Evolutionary conservation across 2,797 vertebrate species (phyloP), one percentile per base, ranked within the genome.

Genomic region (Tarsius wallacei): DNA sequence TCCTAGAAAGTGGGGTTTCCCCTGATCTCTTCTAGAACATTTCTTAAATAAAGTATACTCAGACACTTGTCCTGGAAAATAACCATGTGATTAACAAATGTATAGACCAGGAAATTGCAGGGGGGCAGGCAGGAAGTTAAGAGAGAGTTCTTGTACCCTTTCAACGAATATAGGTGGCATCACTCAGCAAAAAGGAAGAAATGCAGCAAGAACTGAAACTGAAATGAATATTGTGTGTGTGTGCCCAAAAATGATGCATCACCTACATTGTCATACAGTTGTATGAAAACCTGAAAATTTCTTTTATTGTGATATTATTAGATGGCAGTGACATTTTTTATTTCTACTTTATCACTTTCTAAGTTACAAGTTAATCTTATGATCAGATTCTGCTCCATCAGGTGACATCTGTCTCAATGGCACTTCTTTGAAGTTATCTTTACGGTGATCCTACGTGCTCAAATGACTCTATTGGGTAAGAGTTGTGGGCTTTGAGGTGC

Each of bases 131-230:
- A 88, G 57, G 84, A 95, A 78, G 19, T 53, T 80, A 16, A 84
- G 8, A 91, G 19, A 81, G 85, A 84, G 94, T 21, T 61, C 12
- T 14, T 4, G 21, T n/a, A 42, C 31, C 24, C n/a, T 19, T 76
- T 81, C 11, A 61, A 77, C 55, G 68, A 85, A 83, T 42, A 61
- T 0, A 95, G 42, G 74, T 24, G 26, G 68, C 64, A 83, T 97
- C 95, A 90, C 64, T 95, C 74, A 88, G 36, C 68, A 88, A n/a
- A 57, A 96, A 94, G 61, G 73, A 97, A 96, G 97, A 98, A 98
- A 83, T 98, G 97, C 96, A 66, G 94, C 97, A 97, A 97, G 73
- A 94, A 13, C 7, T 42, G 26, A 90, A 93, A 86, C 53, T 55
- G 77, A 97, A 74, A 76, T 70, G 53, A 22, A 13, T 26, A 6